Base-by-base conservation (phyloP, 1,140 invertebrate genomes). In the Apis laboriosa region DNA sequence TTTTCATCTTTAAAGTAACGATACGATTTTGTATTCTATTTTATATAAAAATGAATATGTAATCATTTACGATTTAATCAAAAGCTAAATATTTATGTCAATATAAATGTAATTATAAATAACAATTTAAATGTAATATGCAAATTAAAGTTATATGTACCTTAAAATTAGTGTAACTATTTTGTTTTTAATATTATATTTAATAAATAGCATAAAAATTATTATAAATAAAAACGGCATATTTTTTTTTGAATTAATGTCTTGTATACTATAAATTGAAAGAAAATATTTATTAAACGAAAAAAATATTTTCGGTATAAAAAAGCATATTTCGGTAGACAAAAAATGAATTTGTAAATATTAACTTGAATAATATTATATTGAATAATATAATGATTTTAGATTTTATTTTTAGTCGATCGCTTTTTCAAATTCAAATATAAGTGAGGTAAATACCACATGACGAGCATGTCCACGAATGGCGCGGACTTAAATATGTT, bases 371-470 rank as follows among this genome's bases (percentile, higher is more conserved):
- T 34, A 60, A 55, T 28, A 9, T n/a, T n/a, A n/a, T n/a, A n/a
- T n/a, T n/a, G n/a, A n/a, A n/a, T n/a, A n/a, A n/a, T 17, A 0
- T 19, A 68, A 24, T 9, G 34, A 56, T 5, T 61, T 17, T 21
- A 55, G 19, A 75, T 49, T 17, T 68, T 60, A 19, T 28, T 51
- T 66, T 53, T 61, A 19, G 21, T 70, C 12, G 21, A 56, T 56
- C 55, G 8, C 13, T 17, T 49, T 63, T 78, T 71, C 56, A 70
- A 83, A 78, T 83, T 77, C 60, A 78, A 83, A 80, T 34, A 55
- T 17, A 74, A 56, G 53, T 66, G 51, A 56, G 53, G 66, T 28
- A 58, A 43, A n/a, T 66, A 68, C 55, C 66, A 51, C 72, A 77
- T 53, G 64, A 66, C n/a, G 51, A 55, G 53, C 55, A 28, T 60